Evolutionary conservation across 2,113 vertebrate species (phyloP).

Genomic region (Cyprinodon variegatus): DNA sequence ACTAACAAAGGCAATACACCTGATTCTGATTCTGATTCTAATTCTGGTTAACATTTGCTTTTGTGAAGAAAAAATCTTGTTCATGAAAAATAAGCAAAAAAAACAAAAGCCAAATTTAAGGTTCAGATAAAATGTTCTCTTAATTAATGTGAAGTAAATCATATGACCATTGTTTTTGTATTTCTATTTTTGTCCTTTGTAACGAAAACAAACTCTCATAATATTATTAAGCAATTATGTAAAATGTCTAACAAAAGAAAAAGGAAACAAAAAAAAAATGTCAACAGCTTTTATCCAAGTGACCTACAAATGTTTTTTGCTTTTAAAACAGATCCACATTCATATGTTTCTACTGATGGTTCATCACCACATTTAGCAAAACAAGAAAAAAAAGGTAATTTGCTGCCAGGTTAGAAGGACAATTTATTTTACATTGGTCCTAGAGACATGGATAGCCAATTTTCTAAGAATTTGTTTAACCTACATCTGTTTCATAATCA

Average conservation of each 20-base stretch:
- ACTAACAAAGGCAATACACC: too few relatives aligned
- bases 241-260: neutral
- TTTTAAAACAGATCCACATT: too few relatives aligned
- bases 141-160: neutral
- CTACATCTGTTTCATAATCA: neutral
- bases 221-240: neutral
- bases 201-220: too few relatives aligned
- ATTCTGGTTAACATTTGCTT: too few relatives aligned
- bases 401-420: neutral
- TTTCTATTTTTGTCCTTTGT: too few relatives aligned
- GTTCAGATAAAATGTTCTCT: neutral
- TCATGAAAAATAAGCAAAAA: neutral
- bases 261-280: neutral
- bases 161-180: too few relatives aligned
- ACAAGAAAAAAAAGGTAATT: constrained; percentile 32
- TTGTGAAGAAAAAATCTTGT: too few relatives aligned
- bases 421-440: constrained; percentile 17
- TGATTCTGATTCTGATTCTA: too few relatives aligned
- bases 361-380: constrained; percentile 20
- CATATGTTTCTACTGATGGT: neutral
- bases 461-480: constrained; percentile 1
- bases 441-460: neutral
- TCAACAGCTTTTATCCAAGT: neutral
- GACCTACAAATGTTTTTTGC: neutral
- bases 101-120: neutral